Evolutionary conservation across 2,888 invertebrate genomes (phyloP).

Genomic region (Hypsopygia costalis): DNA sequence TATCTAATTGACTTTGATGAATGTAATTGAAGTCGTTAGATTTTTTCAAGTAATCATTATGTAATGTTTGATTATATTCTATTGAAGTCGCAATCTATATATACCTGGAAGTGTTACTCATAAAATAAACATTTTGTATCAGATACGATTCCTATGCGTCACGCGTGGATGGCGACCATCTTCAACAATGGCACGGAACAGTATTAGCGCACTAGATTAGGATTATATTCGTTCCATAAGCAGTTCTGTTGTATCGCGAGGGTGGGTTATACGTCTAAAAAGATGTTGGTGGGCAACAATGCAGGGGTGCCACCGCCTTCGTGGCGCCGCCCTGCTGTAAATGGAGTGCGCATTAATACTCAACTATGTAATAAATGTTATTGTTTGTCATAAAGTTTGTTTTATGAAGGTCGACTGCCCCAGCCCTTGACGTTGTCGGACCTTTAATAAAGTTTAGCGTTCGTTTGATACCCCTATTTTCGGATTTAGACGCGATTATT

Average conservation of each 20-base stretch:
- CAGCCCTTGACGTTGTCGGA: conserved; percentile 48
- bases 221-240: conserved; percentile 44
- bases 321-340: conserved; percentile 61
- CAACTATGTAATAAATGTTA: conserved; percentile 76
- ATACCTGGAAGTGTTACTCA: too few relatives aligned
- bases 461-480: conserved; percentile 43
- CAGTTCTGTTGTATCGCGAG: conserved; percentile 26
- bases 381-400: conserved; percentile 76
- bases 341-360: conserved; percentile 70
- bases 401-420: conserved; percentile 66
- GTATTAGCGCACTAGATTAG: conserved; percentile 40
- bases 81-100: too few relatives aligned
- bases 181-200: conserved; percentile 24
- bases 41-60: too few relatives aligned
- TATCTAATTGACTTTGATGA: too few relatives aligned
- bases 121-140: too few relatives aligned
- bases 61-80: too few relatives aligned
- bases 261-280: conserved; percentile 33
- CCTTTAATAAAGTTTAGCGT: conserved; percentile 64
- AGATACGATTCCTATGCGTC: conserved; percentile 29
- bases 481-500: conserved; percentile 44
- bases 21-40: too few relatives aligned
- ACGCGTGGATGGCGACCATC: conserved; percentile 15
- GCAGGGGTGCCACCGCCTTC: conserved; percentile 38
- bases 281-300: conserved; percentile 51